These are phyloP conservation scores for Julus scanicus DNA, from an alignment of 2,888 invertebrate genomes.

Conservation along the genomic window DNA sequence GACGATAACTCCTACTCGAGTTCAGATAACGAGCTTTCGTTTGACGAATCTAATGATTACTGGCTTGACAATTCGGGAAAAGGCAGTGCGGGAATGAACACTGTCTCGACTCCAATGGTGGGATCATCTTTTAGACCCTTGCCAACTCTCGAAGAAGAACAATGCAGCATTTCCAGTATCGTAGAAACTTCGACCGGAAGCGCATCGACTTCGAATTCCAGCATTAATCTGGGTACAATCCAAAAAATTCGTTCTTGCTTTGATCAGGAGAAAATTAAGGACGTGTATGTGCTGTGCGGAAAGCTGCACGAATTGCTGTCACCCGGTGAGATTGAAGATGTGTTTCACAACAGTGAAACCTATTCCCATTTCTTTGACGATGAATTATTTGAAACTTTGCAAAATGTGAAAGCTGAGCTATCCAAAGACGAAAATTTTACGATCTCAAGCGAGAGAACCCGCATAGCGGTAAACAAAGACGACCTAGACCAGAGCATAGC, in stretches of 20 bases:
- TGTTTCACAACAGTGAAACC: conserved; percentile 63
- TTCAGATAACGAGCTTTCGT: conserved; percentile 25
- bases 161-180: background rate
- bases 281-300: conserved; percentile 63
- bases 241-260: conserved; percentile 50
- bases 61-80: background rate
- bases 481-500: conserved; percentile 53
- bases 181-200: background rate
- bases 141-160: conserved; percentile 29
- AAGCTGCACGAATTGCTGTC: conserved; percentile 63
- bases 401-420: background rate
- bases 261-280: conserved; percentile 62
- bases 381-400: conserved; percentile 15
- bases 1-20: background rate
- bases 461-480: conserved; percentile 43
- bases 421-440: background rate
- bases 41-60: conserved; percentile 8
- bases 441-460: conserved; percentile 41
- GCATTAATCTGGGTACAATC: background rate
- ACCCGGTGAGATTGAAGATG: conserved; percentile 64
- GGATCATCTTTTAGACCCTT: background rate
- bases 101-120: conserved; percentile 8
- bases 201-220: background rate
- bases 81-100: background rate
- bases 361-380: conserved; percentile 61